Conservation (phyloP, 2,113 vertebrate genomes). For the Aix galericulata region DNA sequence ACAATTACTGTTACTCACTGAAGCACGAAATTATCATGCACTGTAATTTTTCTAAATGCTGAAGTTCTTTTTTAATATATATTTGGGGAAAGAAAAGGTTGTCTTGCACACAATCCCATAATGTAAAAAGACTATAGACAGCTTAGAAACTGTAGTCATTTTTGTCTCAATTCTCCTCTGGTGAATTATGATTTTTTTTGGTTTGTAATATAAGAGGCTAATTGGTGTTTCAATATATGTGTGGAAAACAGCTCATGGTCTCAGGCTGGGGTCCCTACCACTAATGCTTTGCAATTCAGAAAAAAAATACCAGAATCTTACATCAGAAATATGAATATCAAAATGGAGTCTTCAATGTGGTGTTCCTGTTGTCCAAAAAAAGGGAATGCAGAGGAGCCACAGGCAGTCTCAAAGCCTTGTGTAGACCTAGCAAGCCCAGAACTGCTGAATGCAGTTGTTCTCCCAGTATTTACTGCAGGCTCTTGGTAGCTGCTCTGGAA, state of each 20-base stretch:
- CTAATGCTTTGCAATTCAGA: background rate
- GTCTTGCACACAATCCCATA: background rate
- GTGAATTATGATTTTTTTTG: background rate
- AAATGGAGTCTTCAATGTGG: background rate
- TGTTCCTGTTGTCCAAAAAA: background rate
- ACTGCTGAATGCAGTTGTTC: background rate
- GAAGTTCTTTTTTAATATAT: background rate
- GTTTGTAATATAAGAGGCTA: background rate
- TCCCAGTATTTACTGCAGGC: background rate
- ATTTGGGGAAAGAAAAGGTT: background rate
- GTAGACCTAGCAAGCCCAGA: background rate
- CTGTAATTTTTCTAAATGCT: background rate
- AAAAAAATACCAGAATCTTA: background rate
- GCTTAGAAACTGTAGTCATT: background rate
- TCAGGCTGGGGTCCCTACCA: background rate
- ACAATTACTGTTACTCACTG: background rate
- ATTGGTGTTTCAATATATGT: rapidly evolving
- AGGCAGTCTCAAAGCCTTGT: background rate
- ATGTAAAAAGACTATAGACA: background rate
- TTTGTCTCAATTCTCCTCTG: background rate
- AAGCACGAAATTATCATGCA: background rate
- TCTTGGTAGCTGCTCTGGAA: background rate
- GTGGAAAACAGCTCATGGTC: background rate
- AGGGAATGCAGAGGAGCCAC: background rate
- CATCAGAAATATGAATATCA: background rate